Conservation (phyloP, 2,888 invertebrate genomes). For the Venustoraphidia nigricollis region DNA sequence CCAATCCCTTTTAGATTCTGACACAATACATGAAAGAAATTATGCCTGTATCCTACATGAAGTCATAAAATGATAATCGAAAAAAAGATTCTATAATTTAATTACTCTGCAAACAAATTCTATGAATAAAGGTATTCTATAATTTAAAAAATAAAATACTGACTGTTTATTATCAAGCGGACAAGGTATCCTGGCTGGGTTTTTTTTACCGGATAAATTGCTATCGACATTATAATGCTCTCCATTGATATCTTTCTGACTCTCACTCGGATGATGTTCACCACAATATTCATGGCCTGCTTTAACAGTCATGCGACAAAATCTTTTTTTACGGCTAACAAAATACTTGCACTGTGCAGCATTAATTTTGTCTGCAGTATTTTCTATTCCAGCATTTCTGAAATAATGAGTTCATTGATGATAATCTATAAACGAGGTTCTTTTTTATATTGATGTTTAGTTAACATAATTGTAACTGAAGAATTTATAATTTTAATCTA, state of each 20-base stretch:
- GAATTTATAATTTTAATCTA: too few relatives aligned
- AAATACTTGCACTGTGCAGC: slow-evolving; percentile 40
- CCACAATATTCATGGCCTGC: slow-evolving; percentile 55
- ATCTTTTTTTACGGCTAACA: slow-evolving; percentile 53
- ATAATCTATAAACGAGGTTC: too few relatives aligned
- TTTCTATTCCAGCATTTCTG: too few relatives aligned
- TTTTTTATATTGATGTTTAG: too few relatives aligned
- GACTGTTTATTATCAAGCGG: slow-evolving; percentile 62
- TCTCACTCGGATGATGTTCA: slow-evolving; percentile 39
- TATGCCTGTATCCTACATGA: too few relatives aligned
- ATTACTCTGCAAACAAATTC: too few relatives aligned
- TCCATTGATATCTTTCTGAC: slow-evolving; percentile 8
- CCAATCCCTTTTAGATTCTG: too few relatives aligned
- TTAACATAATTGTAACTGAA: too few relatives aligned
- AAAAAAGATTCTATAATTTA: background rate
- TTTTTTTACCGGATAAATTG: slow-evolving; percentile 4
- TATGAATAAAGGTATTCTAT: background rate
- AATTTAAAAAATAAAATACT: slow-evolving; percentile 18
- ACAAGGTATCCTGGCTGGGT: slow-evolving; percentile 42
- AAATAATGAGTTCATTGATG: too few relatives aligned
- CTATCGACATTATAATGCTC: slow-evolving; percentile 10
- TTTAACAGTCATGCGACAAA: slow-evolving; percentile 59
- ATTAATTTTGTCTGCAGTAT: background rate
- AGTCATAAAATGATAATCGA: background rate
- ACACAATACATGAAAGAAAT: too few relatives aligned